These are phyloP conservation scores for Coregonus ussuriensis DNA, from an alignment of 2,797 vertebrate species.

Conservation along the genomic window DNA sequence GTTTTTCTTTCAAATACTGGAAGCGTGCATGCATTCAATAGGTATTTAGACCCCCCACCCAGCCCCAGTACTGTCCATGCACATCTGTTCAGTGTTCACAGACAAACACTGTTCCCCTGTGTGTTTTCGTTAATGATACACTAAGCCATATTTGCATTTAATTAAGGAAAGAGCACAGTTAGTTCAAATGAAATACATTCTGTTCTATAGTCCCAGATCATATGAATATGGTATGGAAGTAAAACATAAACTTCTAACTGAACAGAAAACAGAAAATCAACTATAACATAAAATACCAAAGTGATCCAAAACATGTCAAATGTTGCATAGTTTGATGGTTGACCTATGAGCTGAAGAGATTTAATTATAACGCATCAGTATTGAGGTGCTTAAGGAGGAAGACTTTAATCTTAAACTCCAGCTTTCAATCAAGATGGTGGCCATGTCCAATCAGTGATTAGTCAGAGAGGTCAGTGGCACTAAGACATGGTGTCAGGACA, in stretches of 20 bases:
- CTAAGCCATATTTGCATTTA: not conserved
- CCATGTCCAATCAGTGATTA: not conserved
- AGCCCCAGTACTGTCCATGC: not conserved
- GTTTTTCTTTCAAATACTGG: conserved; percentile 4
- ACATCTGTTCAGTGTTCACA: not conserved
- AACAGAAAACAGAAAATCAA: not conserved
- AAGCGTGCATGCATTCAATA: conserved; percentile 8
- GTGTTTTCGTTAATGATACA: conserved; percentile 9
- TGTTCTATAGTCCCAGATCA: not conserved
- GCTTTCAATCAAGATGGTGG: not conserved
- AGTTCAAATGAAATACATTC: not conserved
- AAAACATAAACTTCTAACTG: not conserved
- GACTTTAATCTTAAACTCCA: not conserved
- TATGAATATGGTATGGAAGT: not conserved
- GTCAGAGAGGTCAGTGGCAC: conserved; percentile 10
- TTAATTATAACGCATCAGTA: conserved; percentile 15
- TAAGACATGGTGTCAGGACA: conserved; percentile 35
- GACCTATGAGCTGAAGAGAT: not conserved
- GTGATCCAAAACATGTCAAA: conserved; percentile 11
- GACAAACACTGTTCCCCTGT: not conserved
- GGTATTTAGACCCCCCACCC: not conserved
- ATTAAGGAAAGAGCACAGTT: not conserved
- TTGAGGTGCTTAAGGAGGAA: conserved; percentile 26
- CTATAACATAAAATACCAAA: not conserved
- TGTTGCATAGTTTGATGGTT: conserved; percentile 13